Evolutionary conservation across 2,888 invertebrate species (phyloP), one percentile per base, ranked within the genome.

Genomic region (Syrphus vitripennis): DNA sequence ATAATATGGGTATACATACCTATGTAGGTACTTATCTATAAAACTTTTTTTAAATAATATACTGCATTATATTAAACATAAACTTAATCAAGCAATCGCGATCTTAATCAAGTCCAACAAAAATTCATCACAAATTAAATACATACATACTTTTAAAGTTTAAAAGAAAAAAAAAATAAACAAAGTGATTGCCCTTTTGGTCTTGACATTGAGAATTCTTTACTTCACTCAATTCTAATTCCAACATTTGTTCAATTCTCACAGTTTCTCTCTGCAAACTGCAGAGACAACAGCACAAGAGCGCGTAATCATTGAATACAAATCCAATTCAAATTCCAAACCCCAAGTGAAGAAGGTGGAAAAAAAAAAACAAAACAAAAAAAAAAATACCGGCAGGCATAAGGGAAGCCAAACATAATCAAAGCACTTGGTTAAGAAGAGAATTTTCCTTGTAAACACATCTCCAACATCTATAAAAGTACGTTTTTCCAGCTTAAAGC

Each of bases 121-220:
- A n/a, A n/a, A n/a, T n/a, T n/a, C n/a, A n/a, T n/a, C n/a, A n/a
- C n/a, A n/a, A n/a, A n/a, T n/a, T n/a, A n/a, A n/a, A n/a, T n/a
- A n/a, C n/a, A n/a, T n/a, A n/a, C n/a, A n/a, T n/a, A n/a, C n/a
- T n/a, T n/a, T n/a, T 10, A 19, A 45, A 45, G 45, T 19, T 0
- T 12, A 31, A 4, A 45, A 19, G 0, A 10, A 45, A 65, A 31
- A 48, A 72, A 55, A 26, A 61, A 26, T 45, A 37, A 63, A 71
- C 21, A 37, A 83, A 80, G 84, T 72, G 71, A 84, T 76, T 84
- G 84, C 84, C 80, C 84, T 84, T 57, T 80, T 81, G 84, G 71
- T 81, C 84, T 84, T 84, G 84, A 84, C 84, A 84, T 84, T 84
- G 84, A 45, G 55, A 74, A 14, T 48, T 70, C 26, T 77, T 57